Evolutionary conservation across 1,140 invertebrate species (phyloP).

Genomic region (Reticulitermes speratus): DNA sequence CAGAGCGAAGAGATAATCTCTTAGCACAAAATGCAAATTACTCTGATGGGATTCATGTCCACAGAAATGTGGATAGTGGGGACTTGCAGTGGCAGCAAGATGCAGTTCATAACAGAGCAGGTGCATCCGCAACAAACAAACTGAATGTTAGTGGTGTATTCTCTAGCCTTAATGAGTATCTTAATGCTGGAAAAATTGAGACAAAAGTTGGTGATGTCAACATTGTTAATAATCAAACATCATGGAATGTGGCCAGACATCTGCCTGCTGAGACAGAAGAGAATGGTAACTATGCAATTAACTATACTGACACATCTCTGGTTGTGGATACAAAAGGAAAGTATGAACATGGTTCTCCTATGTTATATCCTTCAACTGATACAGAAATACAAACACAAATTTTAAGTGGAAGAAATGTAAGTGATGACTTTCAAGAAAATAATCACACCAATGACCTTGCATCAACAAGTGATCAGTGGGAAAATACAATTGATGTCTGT

Average conservation of each 20-base stretch:
- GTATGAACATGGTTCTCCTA: neutral
- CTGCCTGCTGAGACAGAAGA: neutral
- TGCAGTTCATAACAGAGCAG: neutral
- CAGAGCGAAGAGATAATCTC: too few relatives aligned
- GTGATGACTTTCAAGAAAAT: neutral
- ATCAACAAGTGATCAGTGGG: neutral
- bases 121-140: neutral
- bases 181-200: constrained; percentile 24
- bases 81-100: neutral
- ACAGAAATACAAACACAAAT: neutral
- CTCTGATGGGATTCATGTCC: too few relatives aligned
- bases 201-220: neutral
- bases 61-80: too few relatives aligned
- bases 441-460: neutral
- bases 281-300: neutral
- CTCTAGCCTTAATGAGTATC: constrained; percentile 31
- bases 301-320: neutral
- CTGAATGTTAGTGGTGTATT: constrained; percentile 30
- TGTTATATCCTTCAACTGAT: neutral
- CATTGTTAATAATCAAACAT: neutral
- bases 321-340: neutral
- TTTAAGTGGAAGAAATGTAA: too few relatives aligned
- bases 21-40: neutral
- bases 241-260: neutral
- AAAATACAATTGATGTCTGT: neutral